Conservation (phyloP, 2,888 invertebrate species). For the Hirtodrosophila duncani region DNA sequence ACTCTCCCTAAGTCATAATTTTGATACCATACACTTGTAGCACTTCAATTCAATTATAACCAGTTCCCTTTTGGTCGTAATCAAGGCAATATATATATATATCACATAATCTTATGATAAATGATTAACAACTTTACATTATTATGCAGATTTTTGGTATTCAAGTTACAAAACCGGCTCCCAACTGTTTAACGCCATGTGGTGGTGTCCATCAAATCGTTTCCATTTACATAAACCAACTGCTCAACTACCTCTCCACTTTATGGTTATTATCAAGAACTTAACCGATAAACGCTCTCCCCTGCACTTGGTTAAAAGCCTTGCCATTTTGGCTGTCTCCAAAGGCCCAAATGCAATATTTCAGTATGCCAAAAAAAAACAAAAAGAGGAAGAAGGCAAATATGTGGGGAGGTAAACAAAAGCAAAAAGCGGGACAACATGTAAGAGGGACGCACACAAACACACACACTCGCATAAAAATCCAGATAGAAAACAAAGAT, state of each 20-base stretch:
- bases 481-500: constrained; percentile 56
- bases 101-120: constrained; percentile 46
- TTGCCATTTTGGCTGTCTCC: constrained; percentile 14
- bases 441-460: constrained; percentile 24
- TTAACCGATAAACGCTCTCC: constrained; percentile 27
- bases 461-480: constrained; percentile 19
- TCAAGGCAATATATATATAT: constrained; percentile 6
- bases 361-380: constrained; percentile 44
- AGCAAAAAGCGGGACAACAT: constrained; percentile 14
- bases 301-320: constrained; percentile 52
- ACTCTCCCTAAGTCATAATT: no score
- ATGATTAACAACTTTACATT: constrained; percentile 46
- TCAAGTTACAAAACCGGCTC: constrained; percentile 34
- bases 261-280: constrained; percentile 28
- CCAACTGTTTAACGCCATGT: constrained; percentile 32
- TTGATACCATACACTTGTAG: no score
- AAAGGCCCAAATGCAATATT: constrained; percentile 47
- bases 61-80: no score
- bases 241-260: constrained; percentile 11
- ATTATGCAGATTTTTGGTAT: constrained; percentile 57
- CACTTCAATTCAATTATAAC: no score
- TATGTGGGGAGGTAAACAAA: constrained; percentile 15
- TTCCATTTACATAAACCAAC: no score
- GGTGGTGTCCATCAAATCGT: no score
- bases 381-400: no score